Conservation (phyloP, 2,113 vertebrate species). For the Zeus faber region DNA sequence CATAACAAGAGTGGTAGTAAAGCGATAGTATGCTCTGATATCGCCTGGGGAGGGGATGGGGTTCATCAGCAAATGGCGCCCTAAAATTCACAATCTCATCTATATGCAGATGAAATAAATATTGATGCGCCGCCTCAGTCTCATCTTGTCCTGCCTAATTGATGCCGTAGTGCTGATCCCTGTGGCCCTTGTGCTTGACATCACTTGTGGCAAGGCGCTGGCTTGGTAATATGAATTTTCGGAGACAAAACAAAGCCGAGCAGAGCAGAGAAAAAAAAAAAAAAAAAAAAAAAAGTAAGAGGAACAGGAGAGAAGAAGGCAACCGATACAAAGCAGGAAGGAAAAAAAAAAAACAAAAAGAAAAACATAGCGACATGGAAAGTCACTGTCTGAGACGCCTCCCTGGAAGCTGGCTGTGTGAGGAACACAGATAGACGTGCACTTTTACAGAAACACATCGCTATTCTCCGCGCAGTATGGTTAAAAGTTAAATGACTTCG, state of each 20-base stretch:
- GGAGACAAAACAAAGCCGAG: conserved; percentile 31
- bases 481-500: no score
- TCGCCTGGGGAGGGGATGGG: conserved; percentile 4
- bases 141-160: conserved; percentile 56
- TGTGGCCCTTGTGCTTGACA: conserved; percentile 36
- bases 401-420: no score
- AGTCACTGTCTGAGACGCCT: no score
- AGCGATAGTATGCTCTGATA: conserved; percentile 26
- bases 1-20: conserved; percentile 37
- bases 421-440: no score
- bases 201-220: conserved; percentile 32
- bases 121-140: conserved; percentile 58
- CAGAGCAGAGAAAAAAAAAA: background rate
- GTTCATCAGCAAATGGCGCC: conserved; percentile 64
- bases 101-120: conserved; percentile 79
- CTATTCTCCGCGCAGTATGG: no score
- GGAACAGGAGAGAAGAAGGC: background rate
- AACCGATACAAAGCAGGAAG: no score
- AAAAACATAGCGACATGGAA: no score
- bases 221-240: conserved; percentile 16
- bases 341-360: no score
- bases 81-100: conserved; percentile 61
- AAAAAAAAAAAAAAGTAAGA: conserved; percentile 15
- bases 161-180: conserved; percentile 42
- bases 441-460: no score